Conservation (phyloP, 2,888 invertebrate genomes). For the Loripinus fragilis region DNA sequence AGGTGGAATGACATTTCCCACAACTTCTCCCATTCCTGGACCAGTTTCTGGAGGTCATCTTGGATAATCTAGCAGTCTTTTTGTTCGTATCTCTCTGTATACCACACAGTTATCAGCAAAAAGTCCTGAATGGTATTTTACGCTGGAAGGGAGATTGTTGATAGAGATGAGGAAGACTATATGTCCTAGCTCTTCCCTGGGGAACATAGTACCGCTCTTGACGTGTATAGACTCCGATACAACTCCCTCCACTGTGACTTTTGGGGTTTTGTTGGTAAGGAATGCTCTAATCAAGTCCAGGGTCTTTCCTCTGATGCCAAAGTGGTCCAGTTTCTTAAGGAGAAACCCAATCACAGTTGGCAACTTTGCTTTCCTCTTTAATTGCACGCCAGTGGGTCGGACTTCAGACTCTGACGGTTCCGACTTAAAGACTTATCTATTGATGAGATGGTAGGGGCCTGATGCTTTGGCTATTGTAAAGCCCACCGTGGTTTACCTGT, state of each 20-base stretch:
- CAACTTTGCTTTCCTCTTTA: too few relatives aligned
- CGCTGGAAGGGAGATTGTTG: slow-evolving; percentile 10
- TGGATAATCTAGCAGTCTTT: slow-evolving; percentile 1
- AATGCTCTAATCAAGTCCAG: neutral
- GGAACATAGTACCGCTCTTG: slow-evolving; percentile 4
- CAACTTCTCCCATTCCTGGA: neutral
- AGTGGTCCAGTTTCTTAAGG: neutral
- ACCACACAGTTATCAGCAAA: slow-evolving; percentile 14
- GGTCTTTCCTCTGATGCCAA: neutral
- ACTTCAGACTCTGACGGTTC: too few relatives aligned
- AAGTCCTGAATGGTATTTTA: neutral
- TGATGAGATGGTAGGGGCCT: too few relatives aligned
- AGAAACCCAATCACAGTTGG: too few relatives aligned
- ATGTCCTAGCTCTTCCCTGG: neutral
- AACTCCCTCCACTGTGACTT: neutral
- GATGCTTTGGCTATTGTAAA: too few relatives aligned
- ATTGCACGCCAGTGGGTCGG: too few relatives aligned
- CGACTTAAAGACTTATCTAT: too few relatives aligned
- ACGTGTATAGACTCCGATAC: neutral
- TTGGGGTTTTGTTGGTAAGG: neutral
- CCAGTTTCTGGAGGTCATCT: slow-evolving; percentile 4
- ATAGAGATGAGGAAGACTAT: slow-evolving; percentile 1
- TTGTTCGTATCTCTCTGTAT: neutral
- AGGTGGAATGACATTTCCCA: slow-evolving; percentile 19
- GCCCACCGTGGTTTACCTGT: too few relatives aligned